Percentiles rank a stretch among this genome's conserved stretches.
Evolutionary conservation across 2,113 vertebrate genomes (phyloP).

Genomic region (Xerus inauris): DNA sequence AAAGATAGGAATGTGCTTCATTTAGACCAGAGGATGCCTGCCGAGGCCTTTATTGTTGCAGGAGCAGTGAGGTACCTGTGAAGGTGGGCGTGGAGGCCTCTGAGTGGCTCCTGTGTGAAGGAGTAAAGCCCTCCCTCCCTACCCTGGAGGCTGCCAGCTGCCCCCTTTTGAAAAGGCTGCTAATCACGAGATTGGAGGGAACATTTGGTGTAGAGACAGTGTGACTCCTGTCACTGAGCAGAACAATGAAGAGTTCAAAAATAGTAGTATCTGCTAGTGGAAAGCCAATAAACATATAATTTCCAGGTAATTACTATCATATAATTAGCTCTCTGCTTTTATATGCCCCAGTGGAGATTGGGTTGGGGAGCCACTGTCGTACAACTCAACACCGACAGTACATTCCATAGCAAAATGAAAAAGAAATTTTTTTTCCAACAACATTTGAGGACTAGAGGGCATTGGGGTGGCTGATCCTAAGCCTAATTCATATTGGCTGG

Average conservation of each 20-base stretch:
- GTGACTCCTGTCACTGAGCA: conserved; percentile 74
- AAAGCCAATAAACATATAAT: conserved; percentile 87
- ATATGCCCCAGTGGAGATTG: conserved; percentile 69
- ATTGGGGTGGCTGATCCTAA: background rate
- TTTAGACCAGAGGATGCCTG: background rate
- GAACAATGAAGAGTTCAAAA: conserved; percentile 83
- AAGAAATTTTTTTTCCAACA: background rate
- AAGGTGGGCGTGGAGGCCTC: background rate
- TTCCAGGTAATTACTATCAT: conserved; percentile 86
- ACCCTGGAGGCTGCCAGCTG: background rate
- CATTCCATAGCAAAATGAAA: conserved; percentile 1
- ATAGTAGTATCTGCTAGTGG: conserved; percentile 82
- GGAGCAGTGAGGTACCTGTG: background rate
- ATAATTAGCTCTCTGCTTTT: conserved; percentile 84
- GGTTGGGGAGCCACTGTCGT: conserved; percentile 36
- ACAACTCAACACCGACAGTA: conserved; percentile 49
- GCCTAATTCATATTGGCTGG: background rate
- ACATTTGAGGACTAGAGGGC: background rate
- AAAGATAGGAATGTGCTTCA: background rate
- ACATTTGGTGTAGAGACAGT: conserved; percentile 63
- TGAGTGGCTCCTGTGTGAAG: background rate
- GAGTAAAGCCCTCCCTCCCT: background rate
- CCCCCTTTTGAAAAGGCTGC: conserved; percentile 43
- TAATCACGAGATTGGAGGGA: conserved; percentile 53
- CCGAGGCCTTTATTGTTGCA: conserved; percentile 44